A percentile compares a stretch with the other conserved stretches of the same genome.
Conservation (phyloP, 2,113 vertebrate species). For the Pontoporia blainvillei region DNA sequence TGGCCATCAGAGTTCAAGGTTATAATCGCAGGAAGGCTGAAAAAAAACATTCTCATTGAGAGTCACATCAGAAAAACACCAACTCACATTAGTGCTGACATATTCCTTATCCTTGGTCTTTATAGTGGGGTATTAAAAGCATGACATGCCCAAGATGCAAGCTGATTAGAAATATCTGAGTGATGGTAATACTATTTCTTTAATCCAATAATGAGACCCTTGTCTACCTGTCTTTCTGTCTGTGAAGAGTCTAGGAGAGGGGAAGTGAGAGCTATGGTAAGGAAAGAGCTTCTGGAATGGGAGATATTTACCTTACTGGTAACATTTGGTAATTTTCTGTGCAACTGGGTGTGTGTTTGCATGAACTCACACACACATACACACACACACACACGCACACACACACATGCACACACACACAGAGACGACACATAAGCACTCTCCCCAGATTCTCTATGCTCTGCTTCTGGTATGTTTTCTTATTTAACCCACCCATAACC, state of each 20-base stretch:
- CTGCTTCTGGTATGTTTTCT: background rate
- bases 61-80: fast-evolving
- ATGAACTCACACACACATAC: fast-evolving
- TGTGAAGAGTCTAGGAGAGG: background rate
- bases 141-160: fast-evolving
- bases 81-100: fast-evolving
- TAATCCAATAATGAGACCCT: background rate
- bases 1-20: background rate
- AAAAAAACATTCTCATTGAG: fast-evolving
- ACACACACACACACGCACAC: background rate
- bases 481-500: too few relatives aligned
- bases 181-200: fast-evolving
- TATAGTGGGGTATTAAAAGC: fast-evolving
- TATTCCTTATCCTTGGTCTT: fast-evolving
- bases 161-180: background rate
- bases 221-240: background rate
- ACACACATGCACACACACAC: background rate
- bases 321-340: too few relatives aligned
- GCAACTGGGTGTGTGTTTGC: fast-evolving
- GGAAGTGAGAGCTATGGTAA: background rate
- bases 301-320: background rate
- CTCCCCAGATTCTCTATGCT: background rate
- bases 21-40: fast-evolving
- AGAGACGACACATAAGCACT: fast-evolving
- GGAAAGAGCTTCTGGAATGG: too few relatives aligned